These are phyloP conservation scores for Larimichthys crocea DNA, from an alignment of 2,113 vertebrate species.

Conservation along the genomic window DNA sequence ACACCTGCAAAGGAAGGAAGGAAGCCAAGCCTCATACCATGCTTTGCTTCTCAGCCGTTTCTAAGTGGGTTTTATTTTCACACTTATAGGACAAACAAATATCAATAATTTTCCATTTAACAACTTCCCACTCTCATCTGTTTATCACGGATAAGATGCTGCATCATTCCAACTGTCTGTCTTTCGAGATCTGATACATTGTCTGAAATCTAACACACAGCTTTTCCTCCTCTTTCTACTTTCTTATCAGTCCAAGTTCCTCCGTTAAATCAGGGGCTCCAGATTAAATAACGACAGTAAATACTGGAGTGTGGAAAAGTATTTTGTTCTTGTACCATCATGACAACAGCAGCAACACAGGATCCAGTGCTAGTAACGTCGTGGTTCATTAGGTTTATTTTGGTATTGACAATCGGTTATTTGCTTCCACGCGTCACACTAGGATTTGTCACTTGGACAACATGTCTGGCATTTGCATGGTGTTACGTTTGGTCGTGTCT, in stretches of 20 bases:
- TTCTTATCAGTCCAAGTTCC: background rate
- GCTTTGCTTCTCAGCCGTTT: background rate
- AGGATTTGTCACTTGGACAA: slow-evolving; percentile 13
- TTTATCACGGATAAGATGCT: slow-evolving; percentile 21
- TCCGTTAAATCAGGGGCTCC: background rate
- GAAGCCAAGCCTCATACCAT: background rate
- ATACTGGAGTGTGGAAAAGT: background rate
- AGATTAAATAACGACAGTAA: slow-evolving; percentile 3
- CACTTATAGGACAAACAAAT: slow-evolving; percentile 40
- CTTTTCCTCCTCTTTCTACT: background rate
- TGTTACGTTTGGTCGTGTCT: slow-evolving; percentile 16
- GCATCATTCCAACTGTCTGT: slow-evolving; percentile 46
- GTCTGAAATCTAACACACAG: background rate
- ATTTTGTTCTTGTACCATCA: background rate
- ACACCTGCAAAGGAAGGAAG: background rate
- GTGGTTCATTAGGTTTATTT: background rate
- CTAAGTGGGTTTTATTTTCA: slow-evolving; percentile 25
- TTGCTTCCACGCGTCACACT: background rate
- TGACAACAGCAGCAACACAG: slow-evolving; percentile 9
- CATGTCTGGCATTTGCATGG: slow-evolving; percentile 18
- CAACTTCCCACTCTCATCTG: slow-evolving; percentile 64
- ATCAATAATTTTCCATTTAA: slow-evolving; percentile 46
- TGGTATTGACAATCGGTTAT: background rate
- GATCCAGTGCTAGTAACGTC: background rate
- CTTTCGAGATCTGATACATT: background rate